Percentiles rank a stretch among this genome's conserved stretches.
Conservation (phyloP, 2,888 invertebrate species). For the Sesia apiformis region DNA sequence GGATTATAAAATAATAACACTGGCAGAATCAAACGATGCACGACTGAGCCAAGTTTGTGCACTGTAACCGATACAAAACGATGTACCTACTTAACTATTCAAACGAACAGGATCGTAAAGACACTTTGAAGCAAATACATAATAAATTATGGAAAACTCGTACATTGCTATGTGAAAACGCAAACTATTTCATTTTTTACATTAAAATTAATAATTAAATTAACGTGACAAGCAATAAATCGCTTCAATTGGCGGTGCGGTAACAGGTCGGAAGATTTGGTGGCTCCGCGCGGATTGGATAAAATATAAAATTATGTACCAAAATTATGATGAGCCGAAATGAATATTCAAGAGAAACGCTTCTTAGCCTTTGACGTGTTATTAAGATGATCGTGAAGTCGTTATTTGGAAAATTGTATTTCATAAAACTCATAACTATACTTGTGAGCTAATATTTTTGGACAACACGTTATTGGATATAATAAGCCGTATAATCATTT, state of each 20-base stretch:
- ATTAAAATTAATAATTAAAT: slow-evolving; percentile 26
- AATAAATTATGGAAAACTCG: no score
- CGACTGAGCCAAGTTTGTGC: no score
- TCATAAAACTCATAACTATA: slow-evolving; percentile 70
- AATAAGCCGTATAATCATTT: slow-evolving; percentile 32
- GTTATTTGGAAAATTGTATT: slow-evolving; percentile 69
- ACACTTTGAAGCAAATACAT: no score
- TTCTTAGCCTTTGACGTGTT: slow-evolving; percentile 54
- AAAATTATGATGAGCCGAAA: slow-evolving; percentile 67
- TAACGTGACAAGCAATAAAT: slow-evolving; percentile 53
- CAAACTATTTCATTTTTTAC: no score
- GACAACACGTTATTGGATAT: slow-evolving; percentile 63
- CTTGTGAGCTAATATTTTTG: slow-evolving; percentile 69
- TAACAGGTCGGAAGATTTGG: slow-evolving; percentile 26
- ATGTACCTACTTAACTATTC: no score
- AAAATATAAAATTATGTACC: slow-evolving; percentile 64
- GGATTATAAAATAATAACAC: no score
- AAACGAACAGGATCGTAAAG: no score
- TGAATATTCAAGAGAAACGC: slow-evolving; percentile 71
- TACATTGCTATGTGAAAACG: no score
- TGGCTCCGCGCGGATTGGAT: slow-evolving; percentile 44
- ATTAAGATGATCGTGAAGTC: slow-evolving; percentile 70
- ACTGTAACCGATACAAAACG: no score
- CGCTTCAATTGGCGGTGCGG: slow-evolving; percentile 19
- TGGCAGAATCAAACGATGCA: no score